These are phyloP conservation scores for Furnarius figulus DNA, from an alignment of 2,113 vertebrate species.

Conservation along the genomic window DNA sequence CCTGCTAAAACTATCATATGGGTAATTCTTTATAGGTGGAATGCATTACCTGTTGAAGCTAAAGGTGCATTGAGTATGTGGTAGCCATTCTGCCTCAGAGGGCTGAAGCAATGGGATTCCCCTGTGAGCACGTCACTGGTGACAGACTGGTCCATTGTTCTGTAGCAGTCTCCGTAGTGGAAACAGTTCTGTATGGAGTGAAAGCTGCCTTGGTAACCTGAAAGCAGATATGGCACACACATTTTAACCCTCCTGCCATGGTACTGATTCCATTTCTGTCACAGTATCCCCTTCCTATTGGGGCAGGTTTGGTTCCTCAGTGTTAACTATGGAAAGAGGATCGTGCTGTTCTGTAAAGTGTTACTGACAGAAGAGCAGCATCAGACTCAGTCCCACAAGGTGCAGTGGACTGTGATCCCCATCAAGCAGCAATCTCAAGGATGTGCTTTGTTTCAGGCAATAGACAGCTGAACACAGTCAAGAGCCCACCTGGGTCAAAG, in stretches of 20 bases:
- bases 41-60: slow-evolving; percentile 81
- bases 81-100: slow-evolving; percentile 88
- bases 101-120: slow-evolving; percentile 82
- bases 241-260: background rate
- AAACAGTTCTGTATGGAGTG: slow-evolving; percentile 89
- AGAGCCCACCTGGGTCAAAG: background rate
- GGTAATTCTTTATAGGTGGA: background rate
- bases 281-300: background rate
- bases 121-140: slow-evolving; percentile 76
- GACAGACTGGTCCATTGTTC: slow-evolving; percentile 82
- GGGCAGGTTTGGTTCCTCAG: background rate
- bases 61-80: slow-evolving; percentile 81
- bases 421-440: background rate
- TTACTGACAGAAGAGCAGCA: background rate
- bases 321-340: background rate
- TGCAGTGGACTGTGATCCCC: background rate
- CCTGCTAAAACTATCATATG: background rate
- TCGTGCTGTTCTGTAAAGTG: background rate
- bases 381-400: background rate
- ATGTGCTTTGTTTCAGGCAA: background rate
- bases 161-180: slow-evolving; percentile 91
- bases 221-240: slow-evolving; percentile 45
- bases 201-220: slow-evolving; percentile 97
- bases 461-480: background rate
- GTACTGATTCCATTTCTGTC: background rate